These are phyloP conservation scores for Selenia dentaria DNA, from an alignment of 2,888 invertebrate genomes.

Conservation along the genomic window DNA sequence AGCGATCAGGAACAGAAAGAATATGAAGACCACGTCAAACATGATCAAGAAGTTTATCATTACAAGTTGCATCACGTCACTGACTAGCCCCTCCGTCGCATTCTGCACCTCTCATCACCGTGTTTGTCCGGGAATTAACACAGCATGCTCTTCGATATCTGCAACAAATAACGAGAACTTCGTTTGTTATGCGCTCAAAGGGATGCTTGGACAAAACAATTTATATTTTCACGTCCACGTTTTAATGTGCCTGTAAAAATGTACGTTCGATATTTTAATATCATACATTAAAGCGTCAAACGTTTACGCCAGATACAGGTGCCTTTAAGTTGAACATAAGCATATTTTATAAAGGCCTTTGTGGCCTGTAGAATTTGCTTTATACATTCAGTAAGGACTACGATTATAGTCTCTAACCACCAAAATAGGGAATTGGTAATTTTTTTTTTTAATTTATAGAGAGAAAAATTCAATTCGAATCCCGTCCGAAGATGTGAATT, in stretches of 20 bases:
- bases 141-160: conserved; percentile 33
- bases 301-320: too few species aligned
- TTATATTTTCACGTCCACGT: conserved; percentile 37
- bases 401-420: conserved; percentile 36
- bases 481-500: too few species aligned
- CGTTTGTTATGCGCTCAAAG: conserved; percentile 26
- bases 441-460: too few species aligned
- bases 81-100: conserved; percentile 58
- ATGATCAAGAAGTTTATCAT: conserved; percentile 94
- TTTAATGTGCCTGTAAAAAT: conserved; percentile 32
- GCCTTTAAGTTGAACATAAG: background rate
- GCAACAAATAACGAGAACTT: conserved; percentile 35
- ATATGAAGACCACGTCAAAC: conserved; percentile 95
- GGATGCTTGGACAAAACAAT: conserved; percentile 29
- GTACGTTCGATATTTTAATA: too few species aligned
- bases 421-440: conserved; percentile 37
- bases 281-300: too few species aligned
- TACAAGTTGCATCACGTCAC: conserved; percentile 91
- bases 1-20: conserved; percentile 93
- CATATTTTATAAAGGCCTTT: background rate
- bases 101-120: conserved; percentile 55
- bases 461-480: conserved; percentile 42
- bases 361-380: background rate
- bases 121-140: conserved; percentile 2
- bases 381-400: conserved; percentile 20